A percentile compares a stretch with the other conserved stretches of the same genome.
Conservation (phyloP, 2,797 vertebrate species). For the Sandelia bainsii region DNA sequence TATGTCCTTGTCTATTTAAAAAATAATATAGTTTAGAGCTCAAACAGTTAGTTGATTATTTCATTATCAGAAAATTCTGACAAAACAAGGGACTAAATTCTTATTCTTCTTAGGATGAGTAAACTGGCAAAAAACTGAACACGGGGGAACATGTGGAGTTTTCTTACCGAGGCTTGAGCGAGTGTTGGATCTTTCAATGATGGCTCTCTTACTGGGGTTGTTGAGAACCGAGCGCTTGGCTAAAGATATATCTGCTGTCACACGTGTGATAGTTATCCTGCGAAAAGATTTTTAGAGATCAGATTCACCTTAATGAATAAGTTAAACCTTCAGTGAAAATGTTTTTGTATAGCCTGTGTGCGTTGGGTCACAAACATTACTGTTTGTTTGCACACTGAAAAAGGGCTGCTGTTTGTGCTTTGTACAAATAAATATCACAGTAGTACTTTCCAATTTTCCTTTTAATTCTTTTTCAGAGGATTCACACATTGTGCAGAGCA, state of each 20-base stretch:
- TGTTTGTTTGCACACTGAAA: too few relatives aligned
- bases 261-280: constrained; percentile 98
- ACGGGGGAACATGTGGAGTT: too few relatives aligned
- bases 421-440: too few relatives aligned
- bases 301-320: neutral
- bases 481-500: too few relatives aligned
- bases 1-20: neutral
- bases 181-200: constrained; percentile 97
- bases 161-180: constrained; percentile 93
- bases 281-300: constrained; percentile 30
- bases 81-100: too few relatives aligned
- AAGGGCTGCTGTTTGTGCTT: too few relatives aligned
- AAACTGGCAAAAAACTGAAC: neutral
- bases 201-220: constrained; percentile 98
- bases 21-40: neutral
- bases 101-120: too few relatives aligned
- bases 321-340: neutral
- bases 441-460: too few relatives aligned
- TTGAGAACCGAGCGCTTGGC: constrained; percentile 98
- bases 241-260: constrained; percentile 98
- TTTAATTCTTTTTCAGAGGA: too few relatives aligned
- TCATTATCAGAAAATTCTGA: neutral
- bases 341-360: too few relatives aligned
- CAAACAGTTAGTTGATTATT: neutral
- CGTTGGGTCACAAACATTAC: too few relatives aligned